A percentile compares a stretch with the other conserved stretches of the same genome.
phyloP scores from a whole-genome alignment of 53 echinoderm and acorn worm genomes.

The Arbacia lixula region DNA sequence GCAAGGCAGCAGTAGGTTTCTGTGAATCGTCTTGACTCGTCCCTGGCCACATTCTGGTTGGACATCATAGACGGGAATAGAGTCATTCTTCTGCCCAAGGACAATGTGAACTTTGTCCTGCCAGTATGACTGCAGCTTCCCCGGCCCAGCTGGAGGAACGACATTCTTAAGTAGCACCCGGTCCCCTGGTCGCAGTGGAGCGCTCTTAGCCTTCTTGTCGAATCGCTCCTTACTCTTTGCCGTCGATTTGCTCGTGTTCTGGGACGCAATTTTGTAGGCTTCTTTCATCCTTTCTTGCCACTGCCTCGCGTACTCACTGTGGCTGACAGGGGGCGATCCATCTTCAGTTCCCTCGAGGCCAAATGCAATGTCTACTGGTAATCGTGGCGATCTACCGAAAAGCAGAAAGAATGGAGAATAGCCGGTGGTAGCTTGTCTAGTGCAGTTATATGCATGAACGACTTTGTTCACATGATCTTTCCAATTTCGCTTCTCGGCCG shows the following conservation, averaged over 20 bases:
- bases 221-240: slow-evolving; percentile 30
- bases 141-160: slow-evolving; percentile 24
- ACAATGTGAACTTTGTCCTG: slow-evolving; percentile 46
- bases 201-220: slow-evolving; percentile 31
- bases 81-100: neutral
- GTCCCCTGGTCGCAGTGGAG: slow-evolving; percentile 53
- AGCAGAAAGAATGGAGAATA: slow-evolving; percentile 60
- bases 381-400: slow-evolving; percentile 51
- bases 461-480: slow-evolving; percentile 56
- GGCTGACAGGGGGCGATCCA: neutral
- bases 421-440: slow-evolving; percentile 53
- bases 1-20: slow-evolving; percentile 60
- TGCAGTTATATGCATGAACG: slow-evolving; percentile 79
- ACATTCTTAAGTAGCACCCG: slow-evolving; percentile 51
- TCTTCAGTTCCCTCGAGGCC: neutral
- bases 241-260: neutral
- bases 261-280: slow-evolving; percentile 44
- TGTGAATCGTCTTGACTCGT: slow-evolving; percentile 23
- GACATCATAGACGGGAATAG: slow-evolving; percentile 55
- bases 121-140: slow-evolving; percentile 42
- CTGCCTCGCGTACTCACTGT: slow-evolving; percentile 1
- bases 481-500: slow-evolving; percentile 46
- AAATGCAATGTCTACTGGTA: slow-evolving; percentile 61
- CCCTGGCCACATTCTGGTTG: slow-evolving; percentile 39
- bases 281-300: slow-evolving; percentile 44